Conservation (phyloP, 1,140 invertebrate genomes). For the Bombus superbus region DNA sequence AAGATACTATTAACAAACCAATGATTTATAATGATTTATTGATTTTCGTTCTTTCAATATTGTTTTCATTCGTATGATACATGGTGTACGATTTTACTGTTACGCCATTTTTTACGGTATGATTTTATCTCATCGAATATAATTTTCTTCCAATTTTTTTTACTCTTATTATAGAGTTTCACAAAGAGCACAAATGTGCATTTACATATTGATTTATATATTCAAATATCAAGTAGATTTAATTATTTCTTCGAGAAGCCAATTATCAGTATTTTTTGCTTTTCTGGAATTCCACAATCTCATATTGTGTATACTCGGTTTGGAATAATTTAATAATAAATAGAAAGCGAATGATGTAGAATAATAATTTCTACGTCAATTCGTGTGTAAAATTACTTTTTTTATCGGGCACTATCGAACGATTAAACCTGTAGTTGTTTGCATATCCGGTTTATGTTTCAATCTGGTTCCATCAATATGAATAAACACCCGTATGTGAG, state of each 20-base stretch:
- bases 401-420: slow-evolving; percentile 52
- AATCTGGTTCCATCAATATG: slow-evolving; percentile 80
- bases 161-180: not conserved
- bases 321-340: not conserved
- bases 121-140: not conserved
- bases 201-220: not conserved
- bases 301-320: not conserved
- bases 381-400: slow-evolving; percentile 28
- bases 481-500: slow-evolving; percentile 78
- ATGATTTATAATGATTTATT: not conserved
- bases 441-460: slow-evolving; percentile 80
- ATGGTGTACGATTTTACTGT: too few species aligned
- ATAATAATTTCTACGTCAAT: slow-evolving; percentile 4
- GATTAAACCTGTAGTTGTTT: slow-evolving; percentile 72
- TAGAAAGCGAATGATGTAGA: not conserved
- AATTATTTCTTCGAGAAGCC: not conserved
- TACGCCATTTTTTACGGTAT: not conserved
- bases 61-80: not conserved
- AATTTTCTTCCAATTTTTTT: not conserved
- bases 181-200: too few species aligned
- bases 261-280: not conserved
- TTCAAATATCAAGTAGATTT: not conserved
- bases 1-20: not conserved
- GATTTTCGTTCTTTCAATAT: not conserved
- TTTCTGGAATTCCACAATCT: not conserved